These are phyloP conservation scores for Timandra comae DNA, from an alignment of 2,888 invertebrate genomes.

Conservation along the genomic window DNA sequence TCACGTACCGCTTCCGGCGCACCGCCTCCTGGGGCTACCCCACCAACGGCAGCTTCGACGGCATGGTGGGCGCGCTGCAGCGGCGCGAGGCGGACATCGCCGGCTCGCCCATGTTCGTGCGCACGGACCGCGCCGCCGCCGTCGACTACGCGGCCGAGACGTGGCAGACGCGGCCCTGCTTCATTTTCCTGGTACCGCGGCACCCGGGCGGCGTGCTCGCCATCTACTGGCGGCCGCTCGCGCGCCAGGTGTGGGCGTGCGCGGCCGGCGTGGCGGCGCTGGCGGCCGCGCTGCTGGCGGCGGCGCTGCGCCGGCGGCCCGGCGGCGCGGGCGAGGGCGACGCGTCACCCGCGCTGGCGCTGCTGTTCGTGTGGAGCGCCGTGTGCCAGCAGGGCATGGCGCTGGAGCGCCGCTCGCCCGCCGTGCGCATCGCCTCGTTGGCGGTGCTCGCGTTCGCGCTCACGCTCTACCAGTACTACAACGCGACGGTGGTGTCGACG, in stretches of 20 bases:
- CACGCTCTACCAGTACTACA: slow-evolving; percentile 82
- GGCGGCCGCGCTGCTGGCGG: slow-evolving; percentile 30
- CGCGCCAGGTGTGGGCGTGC: slow-evolving; percentile 75
- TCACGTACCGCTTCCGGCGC: slow-evolving; percentile 73
- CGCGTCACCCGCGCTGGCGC: slow-evolving; percentile 56
- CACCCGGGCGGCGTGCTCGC: slow-evolving; percentile 75
- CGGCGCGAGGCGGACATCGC: slow-evolving; percentile 79
- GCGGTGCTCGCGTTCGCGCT: slow-evolving; percentile 76
- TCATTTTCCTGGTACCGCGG: slow-evolving; percentile 83
- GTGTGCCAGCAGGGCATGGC: slow-evolving; percentile 67
- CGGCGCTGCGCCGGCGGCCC: slow-evolving; percentile 36
- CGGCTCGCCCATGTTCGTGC: slow-evolving; percentile 80
- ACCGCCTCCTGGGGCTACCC: slow-evolving; percentile 81
- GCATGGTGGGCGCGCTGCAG: slow-evolving; percentile 78
- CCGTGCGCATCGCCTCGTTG: slow-evolving; percentile 73
- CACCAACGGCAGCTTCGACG: slow-evolving; percentile 79
- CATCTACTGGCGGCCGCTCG: slow-evolving; percentile 80
- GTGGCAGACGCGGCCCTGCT: slow-evolving; percentile 79
- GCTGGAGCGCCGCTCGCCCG: slow-evolving; percentile 54
- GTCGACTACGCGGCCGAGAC: slow-evolving; percentile 78
- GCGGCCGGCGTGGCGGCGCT: slow-evolving; percentile 47
- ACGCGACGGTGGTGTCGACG: slow-evolving; percentile 81
- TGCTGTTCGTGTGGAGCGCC: slow-evolving; percentile 61
- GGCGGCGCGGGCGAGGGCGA: slow-evolving; percentile 39
- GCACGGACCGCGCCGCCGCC: slow-evolving; percentile 76